Evolutionary conservation across 2,888 invertebrate genomes (phyloP).

Genomic region (Unio delphinus): DNA sequence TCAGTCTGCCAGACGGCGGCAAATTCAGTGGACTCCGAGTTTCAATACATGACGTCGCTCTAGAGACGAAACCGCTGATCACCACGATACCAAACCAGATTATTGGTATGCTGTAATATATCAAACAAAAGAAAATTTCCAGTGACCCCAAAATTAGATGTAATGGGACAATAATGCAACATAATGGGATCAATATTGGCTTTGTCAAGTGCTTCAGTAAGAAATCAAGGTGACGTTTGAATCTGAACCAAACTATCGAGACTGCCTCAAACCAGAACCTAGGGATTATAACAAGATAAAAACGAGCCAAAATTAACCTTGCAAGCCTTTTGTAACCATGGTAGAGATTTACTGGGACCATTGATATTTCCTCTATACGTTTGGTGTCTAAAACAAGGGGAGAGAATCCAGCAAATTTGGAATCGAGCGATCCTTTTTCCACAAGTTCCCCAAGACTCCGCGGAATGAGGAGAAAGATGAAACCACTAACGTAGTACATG

Average conservation of each 20-base stretch:
- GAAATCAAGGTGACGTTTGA: background rate
- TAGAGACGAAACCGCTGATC: background rate
- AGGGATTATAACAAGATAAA: conserved; percentile 11
- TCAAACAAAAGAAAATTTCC: conserved; percentile 3
- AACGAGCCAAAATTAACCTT: conserved; percentile 4
- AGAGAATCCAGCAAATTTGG: conserved; percentile 1
- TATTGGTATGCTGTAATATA: conserved; percentile 8
- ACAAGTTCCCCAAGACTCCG: conserved; percentile 7
- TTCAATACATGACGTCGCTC: no score
- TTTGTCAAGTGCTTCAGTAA: no score
- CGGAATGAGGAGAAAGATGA: conserved; percentile 18
- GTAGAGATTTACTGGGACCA: conserved; percentile 1
- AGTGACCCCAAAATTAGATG: background rate
- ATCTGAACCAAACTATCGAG: background rate
- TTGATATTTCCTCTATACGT: conserved; percentile 11
- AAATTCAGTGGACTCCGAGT: no score
- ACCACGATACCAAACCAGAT: background rate
- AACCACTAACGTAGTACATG: conserved; percentile 9
- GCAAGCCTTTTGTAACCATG: conserved; percentile 13
- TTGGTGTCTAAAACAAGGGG: conserved; percentile 8
- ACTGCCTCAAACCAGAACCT: conserved; percentile 11
- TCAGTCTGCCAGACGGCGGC: no score
- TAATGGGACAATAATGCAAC: background rate
- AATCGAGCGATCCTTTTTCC: conserved; percentile 3
- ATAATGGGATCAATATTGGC: no score